phyloP scores from a whole-genome alignment of 2,797 vertebrate genomes.

The Atherinosoma microstoma region DNA sequence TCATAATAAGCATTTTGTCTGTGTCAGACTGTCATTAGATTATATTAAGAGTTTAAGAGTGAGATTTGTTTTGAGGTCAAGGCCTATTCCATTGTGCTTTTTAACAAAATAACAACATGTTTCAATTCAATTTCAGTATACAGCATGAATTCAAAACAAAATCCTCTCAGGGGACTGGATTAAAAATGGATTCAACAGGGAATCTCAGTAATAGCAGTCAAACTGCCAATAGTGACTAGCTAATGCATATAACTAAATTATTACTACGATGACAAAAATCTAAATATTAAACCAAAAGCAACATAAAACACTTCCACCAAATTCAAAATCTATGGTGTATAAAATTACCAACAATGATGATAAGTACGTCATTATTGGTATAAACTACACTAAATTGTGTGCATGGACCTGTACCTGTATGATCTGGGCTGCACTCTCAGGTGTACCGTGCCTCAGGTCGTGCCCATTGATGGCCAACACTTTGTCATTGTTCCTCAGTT shows the following conservation, averaged over 20 bases:
- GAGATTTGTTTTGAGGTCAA: neutral
- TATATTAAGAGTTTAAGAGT: neutral
- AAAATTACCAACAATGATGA: neutral
- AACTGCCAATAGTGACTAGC: neutral
- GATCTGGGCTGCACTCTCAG: slow-evolving; percentile 93
- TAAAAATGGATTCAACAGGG: too few relatives aligned
- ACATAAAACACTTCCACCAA: neutral
- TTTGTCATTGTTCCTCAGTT: slow-evolving; percentile 90
- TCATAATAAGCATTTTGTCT: neutral
- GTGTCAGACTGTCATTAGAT: neutral
- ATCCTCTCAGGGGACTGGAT: neutral
- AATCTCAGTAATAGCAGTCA: too few relatives aligned
- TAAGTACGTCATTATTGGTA: neutral
- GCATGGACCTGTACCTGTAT: slow-evolving; percentile 86
- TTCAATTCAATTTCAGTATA: neutral
- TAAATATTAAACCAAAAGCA: neutral
- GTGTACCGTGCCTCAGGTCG: slow-evolving; percentile 92
- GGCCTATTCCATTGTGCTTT: too few relatives aligned
- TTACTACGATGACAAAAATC: neutral
- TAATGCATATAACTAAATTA: neutral
- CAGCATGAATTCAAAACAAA: neutral
- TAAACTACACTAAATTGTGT: neutral
- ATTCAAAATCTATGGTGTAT: neutral
- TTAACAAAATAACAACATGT: neutral
- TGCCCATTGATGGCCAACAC: slow-evolving; percentile 93